phyloP scores from a whole-genome alignment of 2,113 vertebrate genomes.

The Poecile atricapillus region DNA sequence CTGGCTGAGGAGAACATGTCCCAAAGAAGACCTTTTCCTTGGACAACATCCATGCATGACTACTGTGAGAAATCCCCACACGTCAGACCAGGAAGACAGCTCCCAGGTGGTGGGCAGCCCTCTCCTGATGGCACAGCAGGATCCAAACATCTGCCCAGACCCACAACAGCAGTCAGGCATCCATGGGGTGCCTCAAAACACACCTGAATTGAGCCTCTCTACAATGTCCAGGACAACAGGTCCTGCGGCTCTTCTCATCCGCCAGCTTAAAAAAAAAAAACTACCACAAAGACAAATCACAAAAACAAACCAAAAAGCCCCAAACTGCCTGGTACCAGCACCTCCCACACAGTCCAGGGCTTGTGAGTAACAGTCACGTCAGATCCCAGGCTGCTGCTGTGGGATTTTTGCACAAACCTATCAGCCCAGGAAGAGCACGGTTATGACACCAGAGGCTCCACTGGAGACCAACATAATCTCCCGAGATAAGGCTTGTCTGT shows the following conservation, averaged over 20 bases:
- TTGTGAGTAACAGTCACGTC: not conserved
- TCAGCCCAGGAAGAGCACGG: not conserved
- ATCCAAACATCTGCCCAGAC: not conserved
- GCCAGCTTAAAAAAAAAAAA: not conserved
- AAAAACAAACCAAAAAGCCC: not conserved
- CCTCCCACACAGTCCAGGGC: not conserved
- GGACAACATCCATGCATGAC: not conserved
- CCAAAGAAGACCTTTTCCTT: not conserved
- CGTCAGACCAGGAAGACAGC: not conserved
- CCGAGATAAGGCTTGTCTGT: not conserved
- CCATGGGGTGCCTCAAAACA: fast-evolving
- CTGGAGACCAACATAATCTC: not conserved
- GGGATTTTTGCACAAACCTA: not conserved
- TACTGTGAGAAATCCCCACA: not conserved
- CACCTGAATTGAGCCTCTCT: not conserved
- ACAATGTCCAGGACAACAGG: fast-evolving
- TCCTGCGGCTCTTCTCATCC: not conserved
- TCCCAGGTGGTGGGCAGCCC: not conserved
- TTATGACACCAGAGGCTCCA: slow-evolving; percentile 2
- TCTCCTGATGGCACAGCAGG: not conserved
- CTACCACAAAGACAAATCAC: not conserved
- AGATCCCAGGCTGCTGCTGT: not conserved
- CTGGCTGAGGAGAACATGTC: not conserved
- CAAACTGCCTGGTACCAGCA: not conserved
- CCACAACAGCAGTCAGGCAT: not conserved